Percentiles rank a stretch among this genome's conserved stretches.
These are phyloP conservation scores for Eupelmus urozonus DNA, from an alignment of 2,888 invertebrate species.

Conservation along the genomic window DNA sequence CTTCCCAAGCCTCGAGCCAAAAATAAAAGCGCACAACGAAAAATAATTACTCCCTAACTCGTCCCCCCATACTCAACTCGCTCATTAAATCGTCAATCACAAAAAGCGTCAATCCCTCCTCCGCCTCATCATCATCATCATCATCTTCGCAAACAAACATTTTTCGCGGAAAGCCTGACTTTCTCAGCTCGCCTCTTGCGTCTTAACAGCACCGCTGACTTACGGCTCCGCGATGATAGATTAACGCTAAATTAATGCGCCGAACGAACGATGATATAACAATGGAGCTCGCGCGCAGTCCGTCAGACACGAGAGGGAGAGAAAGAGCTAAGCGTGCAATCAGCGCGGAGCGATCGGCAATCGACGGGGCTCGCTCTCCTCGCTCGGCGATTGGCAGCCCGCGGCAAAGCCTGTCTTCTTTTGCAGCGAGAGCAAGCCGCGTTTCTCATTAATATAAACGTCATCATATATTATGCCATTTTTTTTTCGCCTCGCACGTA, in stretches of 20 bases:
- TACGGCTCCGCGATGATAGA: constrained; percentile 52
- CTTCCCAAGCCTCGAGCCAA: no score
- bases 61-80: neutral
- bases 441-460: constrained; percentile 70
- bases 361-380: constrained; percentile 34
- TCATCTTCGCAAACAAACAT: neutral
- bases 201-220: neutral
- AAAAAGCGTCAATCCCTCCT: no score
- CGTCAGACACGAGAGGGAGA: no score
- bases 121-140: neutral
- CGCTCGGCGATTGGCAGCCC: constrained; percentile 49
- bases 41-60: neutral
- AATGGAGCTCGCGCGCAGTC: constrained; percentile 36
- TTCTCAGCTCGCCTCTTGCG: no score
- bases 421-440: constrained; percentile 48
- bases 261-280: constrained; percentile 47
- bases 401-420: constrained; percentile 61
- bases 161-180: neutral
- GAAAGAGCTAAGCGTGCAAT: constrained; percentile 51
- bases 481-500: constrained; percentile 22
- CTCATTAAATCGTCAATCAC: neutral
- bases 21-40: no score
- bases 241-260: constrained; percentile 51
- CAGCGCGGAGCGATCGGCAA: constrained; percentile 56
- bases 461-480: constrained; percentile 66